A percentile compares a stretch with the other conserved stretches of the same genome.
Conservation (phyloP, 2,888 invertebrate genomes). For the Pandemis heparana region DNA sequence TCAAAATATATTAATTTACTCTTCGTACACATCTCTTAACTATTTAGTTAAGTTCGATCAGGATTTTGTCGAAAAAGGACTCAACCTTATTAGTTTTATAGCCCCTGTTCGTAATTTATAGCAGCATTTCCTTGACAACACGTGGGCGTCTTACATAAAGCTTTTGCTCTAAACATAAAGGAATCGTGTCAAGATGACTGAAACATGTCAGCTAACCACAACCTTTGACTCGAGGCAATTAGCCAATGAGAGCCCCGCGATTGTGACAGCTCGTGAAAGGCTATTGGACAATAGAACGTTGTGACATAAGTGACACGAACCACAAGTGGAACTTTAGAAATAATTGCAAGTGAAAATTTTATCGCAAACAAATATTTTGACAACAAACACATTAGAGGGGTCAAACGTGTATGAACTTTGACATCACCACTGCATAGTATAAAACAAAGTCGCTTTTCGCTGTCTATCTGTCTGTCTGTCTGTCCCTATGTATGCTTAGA, state of each 20-base stretch:
- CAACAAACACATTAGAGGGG: background rate
- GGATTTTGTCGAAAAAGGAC: too few species aligned
- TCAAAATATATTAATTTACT: too few species aligned
- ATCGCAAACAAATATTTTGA: background rate
- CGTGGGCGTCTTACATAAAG: constrained; percentile 10
- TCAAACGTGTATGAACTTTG: too few species aligned
- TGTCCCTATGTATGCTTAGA: too few species aligned
- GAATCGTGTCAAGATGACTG: constrained; percentile 9
- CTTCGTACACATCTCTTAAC: too few species aligned
- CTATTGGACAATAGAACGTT: constrained; percentile 4
- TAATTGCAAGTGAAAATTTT: background rate
- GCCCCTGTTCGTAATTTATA: background rate
- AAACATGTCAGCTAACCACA: constrained; percentile 11
- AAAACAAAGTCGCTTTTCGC: too few species aligned
- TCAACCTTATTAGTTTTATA: background rate
- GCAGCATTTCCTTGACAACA: background rate
- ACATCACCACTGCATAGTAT: too few species aligned
- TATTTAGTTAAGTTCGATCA: too few species aligned
- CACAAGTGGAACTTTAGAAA: background rate
- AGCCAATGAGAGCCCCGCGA: constrained; percentile 6
- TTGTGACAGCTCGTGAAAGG: constrained; percentile 11
- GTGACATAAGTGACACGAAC: constrained; percentile 5
- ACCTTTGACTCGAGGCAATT: constrained; percentile 16
- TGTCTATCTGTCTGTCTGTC: too few species aligned
- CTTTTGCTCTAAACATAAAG: constrained; percentile 3